Base-by-base conservation (phyloP, 2,797 vertebrate species). In the Petrocephalus sullivani region DNA sequence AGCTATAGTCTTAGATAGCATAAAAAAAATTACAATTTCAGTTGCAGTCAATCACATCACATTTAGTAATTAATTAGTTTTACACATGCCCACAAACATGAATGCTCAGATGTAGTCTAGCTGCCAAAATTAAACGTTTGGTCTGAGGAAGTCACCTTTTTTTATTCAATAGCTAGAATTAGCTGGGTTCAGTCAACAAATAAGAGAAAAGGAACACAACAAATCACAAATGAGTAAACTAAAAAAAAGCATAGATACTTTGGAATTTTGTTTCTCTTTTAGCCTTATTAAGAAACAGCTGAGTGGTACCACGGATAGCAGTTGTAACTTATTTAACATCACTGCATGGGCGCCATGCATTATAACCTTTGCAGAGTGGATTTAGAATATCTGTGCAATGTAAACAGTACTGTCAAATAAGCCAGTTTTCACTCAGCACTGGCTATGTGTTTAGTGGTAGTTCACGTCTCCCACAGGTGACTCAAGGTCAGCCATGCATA, bases 401-500 rank as follows among this genome's bases (percentile, higher is more conserved):
- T 78, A 16, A n/a, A 46, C 71, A 78, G 21, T 54, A 83, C 19
- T 21, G 19, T 83, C 1, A 12, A 54, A 5, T 57, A 23, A 60
- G 84, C 21, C 21, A 28, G 54, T 37, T 86, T 86, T 86, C 84
- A 86, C 54, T 56, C 84, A 41, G 16, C 10, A n/a, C 28, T 58
- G 53, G 12, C 53, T 86, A 7, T 57, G 87, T 67, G 57, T 58
- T 61, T 49, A 83, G 81, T 51, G n/a, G 51, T 23, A 23, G 49
- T 83, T 83, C 46, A 54, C 10, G 46, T n/a, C 19, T 49, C 49
- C 37, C 21, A 57, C 2, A 21, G 49, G 10, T 85, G 3, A 64
- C 87, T 91, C 91, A 89, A 90, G 16, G 88, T 91, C 88, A 88
- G 88, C 83, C 88, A 21, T 86, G 51, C 67, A 78, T 90, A 87